Conservation (phyloP, 64 coral and sea anemone species). For the Pachyseris speciosa region DNA sequence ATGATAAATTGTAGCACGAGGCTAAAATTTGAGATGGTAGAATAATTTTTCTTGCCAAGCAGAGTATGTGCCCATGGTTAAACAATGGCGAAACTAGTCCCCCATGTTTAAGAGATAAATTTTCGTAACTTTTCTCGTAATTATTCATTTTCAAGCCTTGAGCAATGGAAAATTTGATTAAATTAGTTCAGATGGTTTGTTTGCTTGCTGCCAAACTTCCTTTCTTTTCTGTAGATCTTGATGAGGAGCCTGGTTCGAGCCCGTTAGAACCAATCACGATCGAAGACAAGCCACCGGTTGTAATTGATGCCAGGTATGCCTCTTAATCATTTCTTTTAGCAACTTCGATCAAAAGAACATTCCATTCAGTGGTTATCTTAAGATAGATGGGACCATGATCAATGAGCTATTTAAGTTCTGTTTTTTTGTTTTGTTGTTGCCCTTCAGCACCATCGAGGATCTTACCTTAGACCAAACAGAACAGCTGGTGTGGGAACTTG, state of each 20-base stretch:
- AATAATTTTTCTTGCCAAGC: too few species aligned
- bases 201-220: neutral
- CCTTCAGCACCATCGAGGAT: constrained; percentile 26
- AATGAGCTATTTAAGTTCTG: neutral
- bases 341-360: neutral
- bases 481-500: constrained; percentile 35
- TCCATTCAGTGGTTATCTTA: neutral
- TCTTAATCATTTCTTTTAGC: neutral
- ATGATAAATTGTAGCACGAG: too few species aligned
- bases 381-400: too few species aligned
- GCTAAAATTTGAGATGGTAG: too few species aligned
- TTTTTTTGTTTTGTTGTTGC: neutral
- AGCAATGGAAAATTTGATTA: neutral
- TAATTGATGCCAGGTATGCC: neutral
- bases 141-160: neutral
- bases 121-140: too few species aligned
- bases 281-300: constrained; percentile 19
- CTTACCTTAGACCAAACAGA: constrained; percentile 37
- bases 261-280: constrained; percentile 8
- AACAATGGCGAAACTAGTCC: too few species aligned
- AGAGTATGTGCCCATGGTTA: too few species aligned
- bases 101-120: too few species aligned
- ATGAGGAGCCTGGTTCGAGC: constrained; percentile 19
- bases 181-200: neutral
- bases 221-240: neutral